Percentiles rank a stretch among this genome's conserved stretches.
Evolutionary conservation across 1,140 invertebrate species (phyloP).

Genomic region (Formica exsecta): DNA sequence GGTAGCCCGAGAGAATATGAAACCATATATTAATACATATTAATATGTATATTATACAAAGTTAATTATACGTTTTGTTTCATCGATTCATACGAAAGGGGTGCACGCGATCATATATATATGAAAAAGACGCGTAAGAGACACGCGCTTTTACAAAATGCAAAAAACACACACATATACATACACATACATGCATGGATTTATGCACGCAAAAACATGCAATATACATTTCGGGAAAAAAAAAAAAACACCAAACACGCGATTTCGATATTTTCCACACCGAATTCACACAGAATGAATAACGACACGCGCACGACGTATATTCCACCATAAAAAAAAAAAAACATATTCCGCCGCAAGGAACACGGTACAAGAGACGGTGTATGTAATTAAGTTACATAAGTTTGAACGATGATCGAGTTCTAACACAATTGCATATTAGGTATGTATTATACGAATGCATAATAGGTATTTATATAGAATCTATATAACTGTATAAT

Average conservation of each 20-base stretch:
- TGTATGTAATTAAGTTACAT: slow-evolving; percentile 77
- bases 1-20: slow-evolving; percentile 75
- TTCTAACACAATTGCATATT: slow-evolving; percentile 86
- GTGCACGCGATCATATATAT: slow-evolving; percentile 50
- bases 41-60: slow-evolving; percentile 81
- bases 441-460: slow-evolving; percentile 86
- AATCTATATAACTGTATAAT: slow-evolving; percentile 86
- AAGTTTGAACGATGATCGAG: slow-evolving; percentile 82
- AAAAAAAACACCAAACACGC: not conserved
- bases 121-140: not conserved
- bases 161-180: slow-evolving; percentile 53
- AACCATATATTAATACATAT: slow-evolving; percentile 75
- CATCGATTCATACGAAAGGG: slow-evolving; percentile 63
- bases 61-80: slow-evolving; percentile 79
- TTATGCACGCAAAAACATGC: not conserved
- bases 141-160: slow-evolving; percentile 19
- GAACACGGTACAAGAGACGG: slow-evolving; percentile 73
- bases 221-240: not conserved
- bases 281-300: not conserved
- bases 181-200: slow-evolving; percentile 46
- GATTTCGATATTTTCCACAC: slow-evolving; percentile 19
- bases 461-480: slow-evolving; percentile 87
- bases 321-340: slow-evolving; percentile 40
- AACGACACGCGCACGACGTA: slow-evolving; percentile 15
- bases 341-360: slow-evolving; percentile 59